Base-by-base conservation (phyloP, 2,797 vertebrate genomes). In the Falco peregrinus region DNA sequence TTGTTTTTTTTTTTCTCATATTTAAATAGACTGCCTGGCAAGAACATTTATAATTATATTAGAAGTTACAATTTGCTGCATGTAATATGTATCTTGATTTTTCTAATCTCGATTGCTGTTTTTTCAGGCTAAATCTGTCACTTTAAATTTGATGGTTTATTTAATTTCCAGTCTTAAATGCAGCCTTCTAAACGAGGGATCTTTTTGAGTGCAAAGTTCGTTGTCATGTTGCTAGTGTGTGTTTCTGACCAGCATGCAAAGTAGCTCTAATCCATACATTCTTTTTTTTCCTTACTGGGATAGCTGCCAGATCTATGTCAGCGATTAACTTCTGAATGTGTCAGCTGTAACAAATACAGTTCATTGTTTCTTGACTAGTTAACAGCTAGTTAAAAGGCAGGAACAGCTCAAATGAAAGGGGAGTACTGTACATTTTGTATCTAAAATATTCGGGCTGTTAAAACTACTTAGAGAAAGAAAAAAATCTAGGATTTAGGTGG, bases 231-330 rank as follows among this genome's bases (percentile, higher is more conserved):
- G 97, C 95, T 96, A 77, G 91, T 95, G 91, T 60, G 79, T 84
- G 91, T 79, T 97, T 97, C 95, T 98, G 98, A 97, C 96, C 77
- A 87, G 98, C 97, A 98, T 98, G 95, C 91, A 93, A 98, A 98
- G 97, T 96, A 97, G 97, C 95, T 97, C 85, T 91, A 97, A 98
- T 97, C 97, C 97, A 98, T 98, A 98, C 97, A 90, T 98, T 97
- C 96, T 97, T 98, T 98, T 97, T 97, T 98, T 97, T 96, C 81
- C 91, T 96, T 94, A 69, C 93, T 94, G 92, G 96, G 97, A 86
- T 83, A 84, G 50, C 90, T 95, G 97, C 98, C 98, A 98, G 96
- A 94, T 91, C 84, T 87, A 92, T 96, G 97, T 95, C 97, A 96
- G 94, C 20, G 33, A 97, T 97, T 98, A 98, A 97, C 96, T 98